Base-by-base conservation (phyloP, 2,797 vertebrate genomes). In the Chrysocyon brachyurus region DNA sequence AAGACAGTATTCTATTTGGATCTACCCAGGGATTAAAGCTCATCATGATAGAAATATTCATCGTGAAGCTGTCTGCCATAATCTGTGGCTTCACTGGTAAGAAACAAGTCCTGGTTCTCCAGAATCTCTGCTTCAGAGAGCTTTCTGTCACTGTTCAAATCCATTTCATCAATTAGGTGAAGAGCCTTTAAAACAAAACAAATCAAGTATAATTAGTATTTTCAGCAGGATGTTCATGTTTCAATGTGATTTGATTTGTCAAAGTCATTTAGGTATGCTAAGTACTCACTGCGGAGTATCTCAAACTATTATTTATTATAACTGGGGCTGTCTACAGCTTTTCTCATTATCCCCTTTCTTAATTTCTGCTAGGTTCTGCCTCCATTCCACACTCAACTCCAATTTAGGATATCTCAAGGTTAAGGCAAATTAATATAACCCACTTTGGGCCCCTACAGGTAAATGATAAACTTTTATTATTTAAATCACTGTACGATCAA, bases 1-100 rank as follows among this genome's bases (percentile, higher is more conserved):
- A 57, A 83, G 66, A 77, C 61, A 73, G 59, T 61, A 78, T 66
- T 86, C 96, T 87, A 11, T 87, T 59, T n/a, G 90, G 97, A 77
- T 64, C 87, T 79, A 70, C 56, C 94, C 61, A 17, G 88, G 93
- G 95, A 75, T 97, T 99, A 99, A 49, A 99, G 99, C 98, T 99
- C 99, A 94, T 99, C 99, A 0, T 99, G 99, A 96, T 99, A 99
- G 97, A 99, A 99, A 83, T 98, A 98, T 63, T 99, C 98, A 36
- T 99, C 98, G 0, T 99, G 99, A 73, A 99, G 99, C 98, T 99
- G 99, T 88, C 99, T 98, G 94, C 99, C 99, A 4, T 99, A 99
- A 98, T 99, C 99, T 0, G 99, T 99, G 85, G 99, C 99, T 99
- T 99, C 99, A 0, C 99, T 99, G 98, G 99, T 99, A 96, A 99